Conservation (phyloP, 2,797 vertebrate genomes). For the Limnodromus scolopaceus region DNA sequence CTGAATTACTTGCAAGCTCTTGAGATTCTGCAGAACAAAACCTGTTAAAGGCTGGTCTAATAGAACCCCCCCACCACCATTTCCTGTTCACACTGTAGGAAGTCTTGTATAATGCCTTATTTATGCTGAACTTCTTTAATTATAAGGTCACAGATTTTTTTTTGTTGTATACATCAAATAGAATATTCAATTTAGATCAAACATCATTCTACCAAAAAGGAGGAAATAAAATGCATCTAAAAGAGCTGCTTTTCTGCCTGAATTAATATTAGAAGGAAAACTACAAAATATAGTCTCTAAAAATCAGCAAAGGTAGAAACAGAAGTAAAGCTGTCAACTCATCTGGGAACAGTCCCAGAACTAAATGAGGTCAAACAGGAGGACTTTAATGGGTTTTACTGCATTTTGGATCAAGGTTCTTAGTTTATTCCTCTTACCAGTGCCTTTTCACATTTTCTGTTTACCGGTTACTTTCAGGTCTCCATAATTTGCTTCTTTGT, state of each 20-base stretch:
- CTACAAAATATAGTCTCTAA: not conserved
- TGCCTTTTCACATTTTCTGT: not conserved
- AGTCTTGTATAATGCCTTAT: slow-evolving; percentile 16
- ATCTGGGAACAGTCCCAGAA: not conserved
- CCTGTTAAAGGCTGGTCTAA: not conserved
- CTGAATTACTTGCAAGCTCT: not conserved
- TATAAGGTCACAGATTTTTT: not conserved
- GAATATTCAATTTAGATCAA: slow-evolving; percentile 55
- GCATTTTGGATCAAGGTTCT: not conserved
- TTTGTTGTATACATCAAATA: slow-evolving; percentile 22
- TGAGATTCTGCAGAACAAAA: slow-evolving; percentile 16
- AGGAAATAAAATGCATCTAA: not conserved
- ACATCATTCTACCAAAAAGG: not conserved
- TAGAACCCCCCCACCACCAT: not conserved
- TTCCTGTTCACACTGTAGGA: slow-evolving; percentile 23
- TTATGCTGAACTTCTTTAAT: slow-evolving; percentile 34
- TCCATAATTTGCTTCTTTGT: not conserved
- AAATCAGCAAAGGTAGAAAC: not conserved
- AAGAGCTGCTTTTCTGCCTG: not conserved
- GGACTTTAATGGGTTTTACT: not conserved
- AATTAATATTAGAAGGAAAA: slow-evolving; percentile 14
- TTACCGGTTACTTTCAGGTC: not conserved
- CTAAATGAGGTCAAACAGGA: not conserved
- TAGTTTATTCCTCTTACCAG: not conserved
- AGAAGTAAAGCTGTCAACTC: not conserved